Evolutionary conservation across 2,113 vertebrate genomes (phyloP).

Genomic region (Shinisaurus crocodilurus): DNA sequence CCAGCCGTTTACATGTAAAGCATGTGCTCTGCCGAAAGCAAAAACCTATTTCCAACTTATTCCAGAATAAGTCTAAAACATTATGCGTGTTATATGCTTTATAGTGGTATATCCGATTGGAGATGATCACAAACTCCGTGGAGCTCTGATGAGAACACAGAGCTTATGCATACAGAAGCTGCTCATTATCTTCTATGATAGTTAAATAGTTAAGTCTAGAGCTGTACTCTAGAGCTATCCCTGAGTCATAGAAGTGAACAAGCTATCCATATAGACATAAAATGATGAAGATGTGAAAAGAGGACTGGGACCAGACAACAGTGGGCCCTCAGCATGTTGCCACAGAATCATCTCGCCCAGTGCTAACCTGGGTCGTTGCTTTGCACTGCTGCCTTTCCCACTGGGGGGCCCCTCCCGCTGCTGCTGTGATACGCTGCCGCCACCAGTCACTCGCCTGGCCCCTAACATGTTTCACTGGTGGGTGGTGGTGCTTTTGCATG

Average conservation of each 20-base stretch:
- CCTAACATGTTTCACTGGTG: not conserved
- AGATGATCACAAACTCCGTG: not conserved
- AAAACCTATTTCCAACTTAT: not conserved
- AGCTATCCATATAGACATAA: not conserved
- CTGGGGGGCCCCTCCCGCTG: not conserved
- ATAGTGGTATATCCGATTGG: not conserved
- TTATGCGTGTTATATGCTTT: not conserved
- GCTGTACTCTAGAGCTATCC: not conserved
- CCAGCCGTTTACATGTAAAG: not conserved
- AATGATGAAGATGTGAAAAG: not conserved
- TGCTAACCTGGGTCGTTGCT: not conserved
- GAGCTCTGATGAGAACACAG: not conserved
- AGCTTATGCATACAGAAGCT: not conserved
- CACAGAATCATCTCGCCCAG: not conserved
- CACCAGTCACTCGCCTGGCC: too few species aligned
- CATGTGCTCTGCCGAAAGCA: not conserved
- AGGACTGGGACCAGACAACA: not conserved
- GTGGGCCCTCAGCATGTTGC: not conserved
- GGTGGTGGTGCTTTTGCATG: not conserved
- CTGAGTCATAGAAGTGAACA: not conserved
- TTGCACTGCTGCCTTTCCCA: not conserved
- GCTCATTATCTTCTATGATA: not conserved
- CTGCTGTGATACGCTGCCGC: too few species aligned
- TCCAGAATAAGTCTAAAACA: not conserved
- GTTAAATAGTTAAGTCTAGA: too few species aligned